Percentiles rank a stretch among this genome's conserved stretches.
These are phyloP conservation scores for Macaca mulatta DNA, from an alignment of 2,113 vertebrate genomes.

Conservation along the genomic window DNA sequence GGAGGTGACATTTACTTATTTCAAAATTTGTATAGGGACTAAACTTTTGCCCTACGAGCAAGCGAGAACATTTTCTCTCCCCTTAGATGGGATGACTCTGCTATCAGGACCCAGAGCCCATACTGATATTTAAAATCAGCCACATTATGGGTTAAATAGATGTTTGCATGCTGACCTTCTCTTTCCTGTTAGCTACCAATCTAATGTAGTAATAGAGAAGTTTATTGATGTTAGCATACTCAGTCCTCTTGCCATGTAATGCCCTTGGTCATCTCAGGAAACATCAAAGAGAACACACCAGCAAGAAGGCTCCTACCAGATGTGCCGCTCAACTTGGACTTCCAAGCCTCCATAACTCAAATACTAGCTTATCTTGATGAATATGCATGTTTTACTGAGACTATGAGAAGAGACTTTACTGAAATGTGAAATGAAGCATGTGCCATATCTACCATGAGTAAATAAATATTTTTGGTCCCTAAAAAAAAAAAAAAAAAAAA, in stretches of 20 bases:
- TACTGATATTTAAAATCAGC: not conserved
- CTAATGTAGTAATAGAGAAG: not conserved
- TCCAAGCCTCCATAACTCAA: not conserved
- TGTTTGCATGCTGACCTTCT: not conserved
- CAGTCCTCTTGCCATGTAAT: no score
- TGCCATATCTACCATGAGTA: not conserved
- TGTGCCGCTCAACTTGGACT: no score
- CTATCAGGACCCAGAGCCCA: not conserved
- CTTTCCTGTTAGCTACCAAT: not conserved
- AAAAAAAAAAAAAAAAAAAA: no score
- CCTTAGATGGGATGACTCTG: not conserved
- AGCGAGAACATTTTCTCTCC: not conserved
- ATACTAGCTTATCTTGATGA: not conserved
- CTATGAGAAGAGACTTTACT: not conserved
- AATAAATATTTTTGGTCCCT: not conserved
- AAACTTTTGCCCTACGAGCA: not conserved
- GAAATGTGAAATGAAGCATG: not conserved
- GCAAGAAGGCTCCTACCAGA: no score
- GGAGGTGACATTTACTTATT: constrained; percentile 2
- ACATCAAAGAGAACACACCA: no score
- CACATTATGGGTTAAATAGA: not conserved
- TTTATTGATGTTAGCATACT: no score
- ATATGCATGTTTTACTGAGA: not conserved
- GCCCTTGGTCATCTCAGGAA: no score
- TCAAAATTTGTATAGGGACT: not conserved